phyloP scores from a whole-genome alignment of 2,797 vertebrate species.

The Ctenopoma kingsleyae region DNA sequence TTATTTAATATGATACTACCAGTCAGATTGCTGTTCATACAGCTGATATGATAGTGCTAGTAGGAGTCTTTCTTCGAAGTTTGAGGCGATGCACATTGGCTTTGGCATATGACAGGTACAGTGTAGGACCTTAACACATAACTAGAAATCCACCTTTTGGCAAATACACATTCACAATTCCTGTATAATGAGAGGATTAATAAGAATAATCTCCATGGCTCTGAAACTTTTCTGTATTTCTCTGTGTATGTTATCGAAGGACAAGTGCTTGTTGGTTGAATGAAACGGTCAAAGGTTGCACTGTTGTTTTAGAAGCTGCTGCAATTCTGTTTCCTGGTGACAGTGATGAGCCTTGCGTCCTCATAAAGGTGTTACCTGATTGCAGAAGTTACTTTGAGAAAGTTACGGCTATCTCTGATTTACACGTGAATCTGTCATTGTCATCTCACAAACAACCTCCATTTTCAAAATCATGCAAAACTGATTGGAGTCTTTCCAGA shows the following conservation, averaged over 20 bases:
- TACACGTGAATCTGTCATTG: constrained; percentile 27
- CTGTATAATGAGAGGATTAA: too few relatives aligned
- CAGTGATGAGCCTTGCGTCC: background rate
- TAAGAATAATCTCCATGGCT: background rate
- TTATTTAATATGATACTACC: too few relatives aligned
- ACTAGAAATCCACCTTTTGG: too few relatives aligned
- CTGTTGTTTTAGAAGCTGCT: constrained; percentile 1
- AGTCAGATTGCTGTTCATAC: too few relatives aligned
- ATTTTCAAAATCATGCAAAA: constrained; percentile 46
- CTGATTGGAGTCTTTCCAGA: constrained; percentile 61
- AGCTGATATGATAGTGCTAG: too few relatives aligned
- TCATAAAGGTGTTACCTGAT: constrained; percentile 20
- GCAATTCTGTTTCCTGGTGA: background rate
- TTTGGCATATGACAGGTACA: too few relatives aligned
- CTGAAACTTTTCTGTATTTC: background rate
- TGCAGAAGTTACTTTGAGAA: constrained; percentile 7
- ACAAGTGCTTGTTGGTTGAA: background rate
- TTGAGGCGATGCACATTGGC: too few relatives aligned
- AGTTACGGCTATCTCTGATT: constrained; percentile 24
- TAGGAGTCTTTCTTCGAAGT: too few relatives aligned
- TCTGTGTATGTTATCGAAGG: background rate
- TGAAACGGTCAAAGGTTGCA: constrained; percentile 13
- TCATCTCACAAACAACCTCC: constrained; percentile 31
- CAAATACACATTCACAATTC: too few relatives aligned
- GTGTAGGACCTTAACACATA: too few relatives aligned